These are phyloP conservation scores for Brachionus calyciflorus DNA, from an alignment of 1,140 invertebrate species.

Conservation along the genomic window DNA sequence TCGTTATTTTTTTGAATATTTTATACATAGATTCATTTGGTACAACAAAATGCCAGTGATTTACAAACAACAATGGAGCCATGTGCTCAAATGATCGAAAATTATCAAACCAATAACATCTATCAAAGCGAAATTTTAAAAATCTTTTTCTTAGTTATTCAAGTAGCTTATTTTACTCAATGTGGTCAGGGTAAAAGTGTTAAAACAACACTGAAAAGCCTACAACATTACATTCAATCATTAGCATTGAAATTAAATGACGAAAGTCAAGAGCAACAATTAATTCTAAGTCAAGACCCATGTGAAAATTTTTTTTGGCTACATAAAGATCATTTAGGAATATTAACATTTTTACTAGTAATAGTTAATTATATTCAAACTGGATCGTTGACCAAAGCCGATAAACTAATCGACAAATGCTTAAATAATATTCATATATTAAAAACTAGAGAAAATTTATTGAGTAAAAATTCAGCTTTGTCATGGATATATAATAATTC, in stretches of 20 bases:
- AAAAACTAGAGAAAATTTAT: slow-evolving; percentile 4
- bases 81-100: slow-evolving; percentile 37
- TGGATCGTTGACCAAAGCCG: slow-evolving; percentile 15
- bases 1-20: background rate
- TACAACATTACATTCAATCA: slow-evolving; percentile 19
- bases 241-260: background rate
- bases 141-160: slow-evolving; percentile 30
- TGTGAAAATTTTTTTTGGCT: slow-evolving; percentile 42
- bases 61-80: slow-evolving; percentile 39
- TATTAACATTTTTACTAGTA: slow-evolving; percentile 21
- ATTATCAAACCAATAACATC: slow-evolving; percentile 6
- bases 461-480: background rate
- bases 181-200: slow-evolving; percentile 44
- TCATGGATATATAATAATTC: background rate
- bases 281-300: background rate
- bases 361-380: slow-evolving; percentile 32
- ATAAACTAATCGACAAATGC: background rate
- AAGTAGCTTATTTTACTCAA: slow-evolving; percentile 39
- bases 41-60: slow-evolving; percentile 15
- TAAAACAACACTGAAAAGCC: slow-evolving; percentile 15
- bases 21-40: slow-evolving; percentile 17
- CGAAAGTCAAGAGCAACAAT: background rate
- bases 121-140: slow-evolving; percentile 34
- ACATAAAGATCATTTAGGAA: slow-evolving; percentile 33
- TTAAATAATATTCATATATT: slow-evolving; percentile 26